A percentile compares a stretch with the other conserved stretches of the same genome.
Evolutionary conservation across 2,113 vertebrate species (phyloP).

Genomic region (Coturnix japonica): DNA sequence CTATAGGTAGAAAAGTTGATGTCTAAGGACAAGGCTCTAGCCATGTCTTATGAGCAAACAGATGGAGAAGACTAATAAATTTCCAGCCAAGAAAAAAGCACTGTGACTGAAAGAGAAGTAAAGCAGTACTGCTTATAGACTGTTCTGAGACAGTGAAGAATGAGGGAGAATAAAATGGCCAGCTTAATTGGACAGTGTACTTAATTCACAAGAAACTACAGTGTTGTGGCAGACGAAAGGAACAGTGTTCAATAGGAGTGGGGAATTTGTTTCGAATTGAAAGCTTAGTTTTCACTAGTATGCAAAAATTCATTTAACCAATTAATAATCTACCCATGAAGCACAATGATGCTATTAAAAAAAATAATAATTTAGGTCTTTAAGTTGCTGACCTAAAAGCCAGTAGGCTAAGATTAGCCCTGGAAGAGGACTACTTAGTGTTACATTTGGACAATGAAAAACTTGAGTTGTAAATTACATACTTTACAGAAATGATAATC

Average conservation of each 20-base stretch:
- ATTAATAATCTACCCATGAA: not conserved
- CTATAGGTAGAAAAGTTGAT: not conserved
- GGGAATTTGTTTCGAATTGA: not conserved
- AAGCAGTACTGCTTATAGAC: not conserved
- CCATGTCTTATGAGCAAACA: not conserved
- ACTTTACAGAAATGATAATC: not conserved
- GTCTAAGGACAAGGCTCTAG: not conserved
- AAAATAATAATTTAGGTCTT: too few relatives aligned
- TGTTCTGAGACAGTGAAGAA: not conserved
- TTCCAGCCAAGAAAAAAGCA: conserved; percentile 9
- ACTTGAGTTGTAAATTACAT: not conserved
- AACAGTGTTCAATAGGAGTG: not conserved
- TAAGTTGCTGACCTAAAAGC: not conserved
- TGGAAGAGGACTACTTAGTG: not conserved
- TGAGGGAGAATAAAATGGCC: not conserved
- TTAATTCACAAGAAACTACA: not conserved
- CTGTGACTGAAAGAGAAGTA: not conserved
- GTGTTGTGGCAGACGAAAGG: not conserved
- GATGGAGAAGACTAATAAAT: not conserved
- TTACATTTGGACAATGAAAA: not conserved
- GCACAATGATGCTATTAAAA: not conserved
- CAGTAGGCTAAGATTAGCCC: not conserved
- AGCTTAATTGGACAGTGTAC: not conserved
- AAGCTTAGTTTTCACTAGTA: not conserved
- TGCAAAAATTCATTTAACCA: not conserved